Conservation (phyloP, 2,888 invertebrate genomes). For the Torymus tubicola region DNA sequence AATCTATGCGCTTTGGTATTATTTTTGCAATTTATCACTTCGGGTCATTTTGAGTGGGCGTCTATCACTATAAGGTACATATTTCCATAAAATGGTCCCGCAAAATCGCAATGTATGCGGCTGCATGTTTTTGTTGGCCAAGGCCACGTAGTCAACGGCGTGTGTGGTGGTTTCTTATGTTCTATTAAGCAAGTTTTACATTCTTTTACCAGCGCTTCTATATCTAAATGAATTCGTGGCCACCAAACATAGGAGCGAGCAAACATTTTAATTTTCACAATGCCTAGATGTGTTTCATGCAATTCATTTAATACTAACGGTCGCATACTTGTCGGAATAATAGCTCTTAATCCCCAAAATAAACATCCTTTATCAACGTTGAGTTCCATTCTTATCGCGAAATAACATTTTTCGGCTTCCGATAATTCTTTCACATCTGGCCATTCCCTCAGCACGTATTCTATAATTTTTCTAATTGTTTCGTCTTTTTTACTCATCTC, state of each 20-base stretch:
- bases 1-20: slow-evolving; percentile 46
- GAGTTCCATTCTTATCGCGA: slow-evolving; percentile 38
- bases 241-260: slow-evolving; percentile 59
- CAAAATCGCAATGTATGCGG: slow-evolving; percentile 61
- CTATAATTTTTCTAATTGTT: slow-evolving; percentile 5
- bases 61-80: slow-evolving; percentile 59
- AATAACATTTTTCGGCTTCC: slow-evolving; percentile 1
- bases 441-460: slow-evolving; percentile 27
- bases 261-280: slow-evolving; percentile 59
- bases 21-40: slow-evolving; percentile 55
- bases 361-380: slow-evolving; percentile 50
- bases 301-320: slow-evolving; percentile 44
- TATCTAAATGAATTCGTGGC: slow-evolving; percentile 48
- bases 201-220: slow-evolving; percentile 26
- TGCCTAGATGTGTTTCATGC: slow-evolving; percentile 57
- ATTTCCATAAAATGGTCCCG: slow-evolving; percentile 57
- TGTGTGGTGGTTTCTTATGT: background rate
- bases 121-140: slow-evolving; percentile 59
- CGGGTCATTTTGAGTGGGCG: slow-evolving; percentile 59
- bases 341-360: slow-evolving; percentile 53
- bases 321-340: slow-evolving; percentile 47
- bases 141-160: slow-evolving; percentile 30
- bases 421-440: slow-evolving; percentile 32
- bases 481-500: background rate
- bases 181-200: background rate